Percentiles rank a stretch among this genome's conserved stretches.
phyloP scores from a whole-genome alignment of 2,888 invertebrate genomes.

The Ariolimax columbianus region DNA sequence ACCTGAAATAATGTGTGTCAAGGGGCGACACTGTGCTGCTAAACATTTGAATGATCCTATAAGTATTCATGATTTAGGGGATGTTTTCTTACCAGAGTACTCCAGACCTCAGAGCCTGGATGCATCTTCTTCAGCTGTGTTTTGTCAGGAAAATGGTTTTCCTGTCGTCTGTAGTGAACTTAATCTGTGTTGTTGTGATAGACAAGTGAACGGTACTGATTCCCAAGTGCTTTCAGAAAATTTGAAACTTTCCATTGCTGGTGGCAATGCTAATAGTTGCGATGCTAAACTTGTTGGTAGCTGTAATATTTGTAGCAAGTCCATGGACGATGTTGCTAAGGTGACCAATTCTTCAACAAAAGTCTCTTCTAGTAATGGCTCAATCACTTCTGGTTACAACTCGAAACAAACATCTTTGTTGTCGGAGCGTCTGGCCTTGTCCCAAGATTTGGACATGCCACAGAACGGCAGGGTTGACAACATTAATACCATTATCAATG shows the following conservation, averaged over 20 bases:
- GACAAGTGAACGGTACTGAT: background rate
- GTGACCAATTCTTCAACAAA: conserved; percentile 16
- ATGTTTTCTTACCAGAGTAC: conserved; percentile 1
- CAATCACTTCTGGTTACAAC: background rate
- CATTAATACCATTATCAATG: background rate
- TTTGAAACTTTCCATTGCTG: background rate
- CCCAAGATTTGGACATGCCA: background rate
- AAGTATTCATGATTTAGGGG: background rate
- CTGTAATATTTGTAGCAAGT: background rate
- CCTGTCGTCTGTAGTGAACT: background rate
- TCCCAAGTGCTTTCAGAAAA: conserved; percentile 35
- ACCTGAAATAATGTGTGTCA: background rate
- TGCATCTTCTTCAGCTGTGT: conserved; percentile 39
- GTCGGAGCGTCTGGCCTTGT: conserved; percentile 40
- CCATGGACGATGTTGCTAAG: background rate
- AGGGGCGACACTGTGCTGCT: background rate
- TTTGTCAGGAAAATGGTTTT: conserved; percentile 29
- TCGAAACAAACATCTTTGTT: conserved; percentile 31
- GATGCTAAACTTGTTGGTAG: background rate
- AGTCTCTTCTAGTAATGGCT: background rate
- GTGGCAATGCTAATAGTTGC: background rate
- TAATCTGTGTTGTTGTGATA: conserved; percentile 40
- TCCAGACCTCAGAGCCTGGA: conserved; percentile 32
- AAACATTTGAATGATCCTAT: background rate
- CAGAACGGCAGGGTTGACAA: background rate